Evolutionary conservation across 2,888 invertebrate genomes (phyloP), one percentile per base, ranked within the genome.

Genomic region (Erebia palarica): DNA sequence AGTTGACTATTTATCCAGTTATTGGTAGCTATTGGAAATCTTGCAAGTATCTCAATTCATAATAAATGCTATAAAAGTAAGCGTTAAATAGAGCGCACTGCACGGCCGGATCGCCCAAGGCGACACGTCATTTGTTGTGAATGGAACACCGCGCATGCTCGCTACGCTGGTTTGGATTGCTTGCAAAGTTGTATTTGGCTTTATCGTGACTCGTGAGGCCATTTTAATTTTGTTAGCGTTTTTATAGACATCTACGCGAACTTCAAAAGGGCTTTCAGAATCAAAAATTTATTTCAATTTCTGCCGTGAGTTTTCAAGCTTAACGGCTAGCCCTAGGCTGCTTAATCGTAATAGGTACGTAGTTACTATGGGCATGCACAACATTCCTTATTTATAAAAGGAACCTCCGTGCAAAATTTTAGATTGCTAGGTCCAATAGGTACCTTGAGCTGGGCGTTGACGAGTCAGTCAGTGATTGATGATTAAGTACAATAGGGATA

Each of bases 91-190:
- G 73, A 76, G 75, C 76, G 74, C 76, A 73, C 68, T 70, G 75
- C 76, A 60, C 74, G 78, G 73, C 75, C 77, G 77, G 77, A 76
- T 75, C 76, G 75, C 77, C 77, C 71, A 70, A 74, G 75, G 78
- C 79, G 79, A 79, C 79, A 78, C 80, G 80, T 79, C 81, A 81
- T 78, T 79, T 78, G 79, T 80, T 80, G 77, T 86, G 85, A 86
- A 86, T 86, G 85, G 80, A 84, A 75, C 77, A 78, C 77, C 77
- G 85, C 87, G 85, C 86, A 85, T 86, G 84, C 82, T 77, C 81
- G 78, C 79, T 76, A 78, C 78, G 77, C 77, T 77, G 76, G 76
- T 75, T 76, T 78, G 76, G 78, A 77, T 78, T 75, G 76, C 72
- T 76, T 76, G 76, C 77, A 27, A 74, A 79, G 77, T 81, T 81